Base-by-base conservation (phyloP, 2,797 vertebrate species). In the Urophycis tenuis region DNA sequence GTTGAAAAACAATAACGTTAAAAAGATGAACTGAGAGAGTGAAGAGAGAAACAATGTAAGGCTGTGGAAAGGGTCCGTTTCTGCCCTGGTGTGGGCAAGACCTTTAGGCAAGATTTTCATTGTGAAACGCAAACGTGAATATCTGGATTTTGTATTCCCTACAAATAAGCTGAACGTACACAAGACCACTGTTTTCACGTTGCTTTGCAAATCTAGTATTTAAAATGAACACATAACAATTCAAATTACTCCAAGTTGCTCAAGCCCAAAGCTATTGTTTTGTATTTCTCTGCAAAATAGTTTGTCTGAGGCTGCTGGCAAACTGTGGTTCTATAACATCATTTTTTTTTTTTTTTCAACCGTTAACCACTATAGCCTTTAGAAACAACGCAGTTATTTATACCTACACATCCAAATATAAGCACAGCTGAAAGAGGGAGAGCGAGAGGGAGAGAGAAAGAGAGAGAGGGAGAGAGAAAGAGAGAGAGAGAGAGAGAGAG, bases 391-490 rank as follows among this genome's bases (percentile, higher is more conserved):
- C n/a, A 29, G n/a, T 67, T 67, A 67, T 67, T 67, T 67, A 67
- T 67, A 29, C 22, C 53, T 29, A 67, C 60, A 67, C 15, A 67
- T 29, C 12, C 1, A 60, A 60, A 60, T 60, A 9, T 49, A 49
- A 49, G 19, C 15, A 19, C 17, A 49, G 45, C 15, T 41, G 10
- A 78, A 74, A 84, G 6, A 75, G 53, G 81, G 69, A 77, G 49
- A 75, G 71, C 60, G 75, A 81, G 70, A 76, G 35, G 73, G 32
- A 60, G 72, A 70, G 67, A 73, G 75, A 9, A 67, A 71, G 36
- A 74, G 22, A 75, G 76, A 34, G 35, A 64, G 33, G 12, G 36
- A 39, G 36, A 39, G 36, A 39, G 36, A 39, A 11, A 39, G 36
- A 39, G 36, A 9, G 71, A 19, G n/a, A 35, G 17, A 19, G 32